Percentiles rank a stretch among this genome's conserved stretches.
phyloP scores from a whole-genome alignment of 2,113 vertebrate genomes.

The Alligator sinensis region DNA sequence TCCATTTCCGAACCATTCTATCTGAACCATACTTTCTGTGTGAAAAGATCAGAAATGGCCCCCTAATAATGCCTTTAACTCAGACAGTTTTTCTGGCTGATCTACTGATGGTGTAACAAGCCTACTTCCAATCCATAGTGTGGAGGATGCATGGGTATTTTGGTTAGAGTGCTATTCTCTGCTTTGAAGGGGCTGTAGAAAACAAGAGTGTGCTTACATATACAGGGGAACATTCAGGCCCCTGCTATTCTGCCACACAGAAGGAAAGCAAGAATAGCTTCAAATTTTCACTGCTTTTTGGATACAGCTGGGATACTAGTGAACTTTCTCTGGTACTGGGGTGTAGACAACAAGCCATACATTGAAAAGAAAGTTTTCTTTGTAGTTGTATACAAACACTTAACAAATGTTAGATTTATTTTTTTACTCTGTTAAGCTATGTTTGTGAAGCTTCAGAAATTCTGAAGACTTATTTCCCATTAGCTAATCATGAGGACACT shows the following conservation, averaged over 20 bases:
- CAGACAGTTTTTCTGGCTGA: not conserved
- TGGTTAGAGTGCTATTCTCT: not conserved
- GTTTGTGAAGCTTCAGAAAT: constrained; percentile 10
- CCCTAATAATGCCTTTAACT: not conserved
- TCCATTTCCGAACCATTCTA: not conserved
- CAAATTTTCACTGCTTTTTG: not conserved
- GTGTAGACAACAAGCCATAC: not conserved
- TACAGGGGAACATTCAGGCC: not conserved
- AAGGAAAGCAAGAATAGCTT: not conserved
- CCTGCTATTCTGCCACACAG: not conserved
- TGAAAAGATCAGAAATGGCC: not conserved
- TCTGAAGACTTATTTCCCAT: constrained; percentile 34
- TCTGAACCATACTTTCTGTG: not conserved
- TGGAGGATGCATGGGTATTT: not conserved
- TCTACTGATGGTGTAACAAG: not conserved
- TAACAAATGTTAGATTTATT: not conserved
- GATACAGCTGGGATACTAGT: not conserved
- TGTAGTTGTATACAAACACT: not conserved
- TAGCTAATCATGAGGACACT: constrained; percentile 32
- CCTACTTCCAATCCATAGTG: not conserved
- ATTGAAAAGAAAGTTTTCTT: constrained; percentile 12
- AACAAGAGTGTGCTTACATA: not conserved
- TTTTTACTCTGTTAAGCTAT: not conserved
- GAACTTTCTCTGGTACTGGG: not conserved
- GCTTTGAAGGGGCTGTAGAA: not conserved